Conservation (phyloP, 1,140 invertebrate species). For the Drosophila truncata region DNA sequence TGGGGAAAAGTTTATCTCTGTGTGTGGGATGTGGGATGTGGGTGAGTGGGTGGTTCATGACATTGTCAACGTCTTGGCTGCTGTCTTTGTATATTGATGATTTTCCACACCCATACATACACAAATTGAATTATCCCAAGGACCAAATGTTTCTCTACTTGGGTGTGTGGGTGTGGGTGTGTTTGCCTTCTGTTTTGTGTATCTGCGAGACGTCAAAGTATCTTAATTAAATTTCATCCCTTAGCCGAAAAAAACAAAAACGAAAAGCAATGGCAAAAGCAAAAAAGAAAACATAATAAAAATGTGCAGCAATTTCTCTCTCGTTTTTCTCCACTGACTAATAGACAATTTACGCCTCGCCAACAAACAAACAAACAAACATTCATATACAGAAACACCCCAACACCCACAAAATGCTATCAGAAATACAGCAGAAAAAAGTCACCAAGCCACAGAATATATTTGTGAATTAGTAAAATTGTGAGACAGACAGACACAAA, state of each 20-base stretch:
- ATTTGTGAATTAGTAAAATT: conserved; percentile 34
- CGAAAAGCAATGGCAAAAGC: conserved; percentile 14
- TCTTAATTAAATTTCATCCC: conserved; percentile 84
- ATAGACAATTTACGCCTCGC: conserved; percentile 78
- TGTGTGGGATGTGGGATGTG: neutral
- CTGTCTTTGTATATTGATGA: conserved; percentile 73
- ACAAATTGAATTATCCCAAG: conserved; percentile 78
- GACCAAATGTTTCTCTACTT: conserved; percentile 57
- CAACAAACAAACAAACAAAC: conserved; percentile 25
- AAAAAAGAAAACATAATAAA: conserved; percentile 67
- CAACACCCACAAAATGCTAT: conserved; percentile 8
- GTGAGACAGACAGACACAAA: conserved; percentile 15
- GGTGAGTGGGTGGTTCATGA: conserved; percentile 30
- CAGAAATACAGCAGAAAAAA: conserved; percentile 30
- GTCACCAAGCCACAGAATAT: conserved; percentile 47
- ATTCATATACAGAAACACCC: neutral
- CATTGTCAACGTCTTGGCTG: conserved; percentile 63
- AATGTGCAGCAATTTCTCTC: conserved; percentile 82
- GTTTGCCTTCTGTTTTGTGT: conserved; percentile 58
- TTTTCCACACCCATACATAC: conserved; percentile 55
- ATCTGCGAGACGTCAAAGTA: conserved; percentile 81
- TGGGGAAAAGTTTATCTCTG: conserved; percentile 34
- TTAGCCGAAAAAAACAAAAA: conserved; percentile 63
- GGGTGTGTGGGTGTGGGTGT: conserved; percentile 42
- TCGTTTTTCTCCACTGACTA: conserved; percentile 67